These are phyloP conservation scores for Coenonympha glycerion DNA, from an alignment of 2,888 invertebrate genomes.

Conservation along the genomic window DNA sequence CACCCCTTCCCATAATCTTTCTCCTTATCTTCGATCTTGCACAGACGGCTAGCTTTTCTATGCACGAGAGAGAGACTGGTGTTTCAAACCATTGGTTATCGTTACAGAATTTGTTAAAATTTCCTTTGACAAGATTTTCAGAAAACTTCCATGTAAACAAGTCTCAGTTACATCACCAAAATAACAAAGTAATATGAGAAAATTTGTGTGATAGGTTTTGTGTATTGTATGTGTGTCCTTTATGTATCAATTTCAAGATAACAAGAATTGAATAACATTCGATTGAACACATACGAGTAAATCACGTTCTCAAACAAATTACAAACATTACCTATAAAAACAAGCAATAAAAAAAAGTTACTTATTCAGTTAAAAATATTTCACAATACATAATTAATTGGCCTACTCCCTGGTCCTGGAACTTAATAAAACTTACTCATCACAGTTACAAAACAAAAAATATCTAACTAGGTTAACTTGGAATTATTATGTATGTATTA, in stretches of 20 bases:
- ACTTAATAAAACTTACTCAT: conserved; percentile 53
- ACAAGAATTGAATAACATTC: conserved; percentile 1
- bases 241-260: too few species aligned
- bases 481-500: conserved; percentile 58
- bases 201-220: too few species aligned
- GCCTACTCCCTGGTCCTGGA: too few species aligned
- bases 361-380: conserved; percentile 11
- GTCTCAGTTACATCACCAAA: too few species aligned
- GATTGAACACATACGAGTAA: background rate
- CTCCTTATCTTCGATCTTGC: background rate
- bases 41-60: background rate
- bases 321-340: conserved; percentile 5
- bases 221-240: too few species aligned
- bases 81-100: too few species aligned
- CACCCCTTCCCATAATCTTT: conserved; percentile 15
- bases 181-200: too few species aligned
- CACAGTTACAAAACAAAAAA: conserved; percentile 56
- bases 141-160: too few species aligned
- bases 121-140: too few species aligned
- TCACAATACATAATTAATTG: conserved; percentile 17
- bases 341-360: conserved; percentile 11
- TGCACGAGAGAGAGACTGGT: background rate
- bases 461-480: conserved; percentile 34
- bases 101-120: too few species aligned
- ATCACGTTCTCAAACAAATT: background rate